Evolutionary conservation across 2,113 vertebrate species (phyloP), one percentile per base, ranked within the genome.

Genomic region (Dunckerocampus dactyliophorus): DNA sequence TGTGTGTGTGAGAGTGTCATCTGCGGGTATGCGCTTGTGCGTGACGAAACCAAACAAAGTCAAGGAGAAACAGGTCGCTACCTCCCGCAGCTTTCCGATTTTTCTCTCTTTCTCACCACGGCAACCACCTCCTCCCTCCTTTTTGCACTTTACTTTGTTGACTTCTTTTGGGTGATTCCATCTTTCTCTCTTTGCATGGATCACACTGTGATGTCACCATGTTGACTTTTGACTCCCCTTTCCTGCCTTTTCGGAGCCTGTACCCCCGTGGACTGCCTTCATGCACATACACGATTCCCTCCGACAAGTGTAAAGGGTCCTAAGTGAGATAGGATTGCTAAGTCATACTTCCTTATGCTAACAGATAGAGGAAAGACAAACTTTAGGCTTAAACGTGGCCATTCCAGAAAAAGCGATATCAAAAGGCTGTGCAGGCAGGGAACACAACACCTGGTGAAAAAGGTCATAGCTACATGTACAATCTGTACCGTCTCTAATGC

Each of bases 1-100:
- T 42, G 39, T 37, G 24, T 22, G 39, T 28, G 11, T 42, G 31
- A 54, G 65, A 39, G 46, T 59, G 34, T 24, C 19, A 47, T 62
- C 57, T 57, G 61, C 42, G 65, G 56, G 57, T 67, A 12, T 75
- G 63, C 65, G 65, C 67, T 67, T 52, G 59, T 67, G 12, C 0
- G 65, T 37, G 74, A 84, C 67, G 15, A 66, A 88, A 82, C 82
- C 76, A 82, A 76, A 81, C 67, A 71, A 78, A 83, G 77, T 59
- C 60, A 84, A 84, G 74, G 82, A 76, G 81, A 86, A 86, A 83
- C 81, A 81, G 82, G 76, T 82, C 52, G 67, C 73, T 79, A 77
- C 74, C 62, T 84, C 67, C 43, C 54, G 53, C 68, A 72, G 67
- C 65, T 73, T 82, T 79, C 63, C 56, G 72, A 62, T 80, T 74